Base-by-base conservation (phyloP, 30 jellyfish, hydroid and myxozoan species). In the Aurelia sp. region DNA sequence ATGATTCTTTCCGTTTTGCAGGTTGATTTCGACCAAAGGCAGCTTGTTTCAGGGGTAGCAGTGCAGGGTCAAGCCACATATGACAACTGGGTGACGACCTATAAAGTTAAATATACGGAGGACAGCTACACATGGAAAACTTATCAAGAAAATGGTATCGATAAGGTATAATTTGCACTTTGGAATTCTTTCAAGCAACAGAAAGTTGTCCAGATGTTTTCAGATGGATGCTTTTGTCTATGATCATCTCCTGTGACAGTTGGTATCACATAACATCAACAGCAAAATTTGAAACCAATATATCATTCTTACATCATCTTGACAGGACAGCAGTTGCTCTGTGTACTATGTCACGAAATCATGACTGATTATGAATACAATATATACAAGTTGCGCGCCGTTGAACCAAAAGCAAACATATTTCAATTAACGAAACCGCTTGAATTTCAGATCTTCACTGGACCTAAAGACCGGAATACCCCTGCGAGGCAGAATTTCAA, bases 51-150 rank as follows among this genome's bases (percentile, higher is more conserved):
- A 37, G 98, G 91, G 8, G 85, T 92, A 13, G 87, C 98, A 20
- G 69, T 96, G 8, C 98, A 92, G 64, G 98, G 98, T 27, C 87
- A 89, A 22, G 85, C 95, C 9, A 71, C 90, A 2, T 80, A 83
- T 18, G 88, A 66, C 62, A 76, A 87, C 75, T 92, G 96, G 96
- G 98, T 92, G 74, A 80, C 91, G 51, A 35, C 88, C 3, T 92
- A 69, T 71, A 33, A 62, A 35, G 59, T 92, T 2, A 66, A 61
- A 18, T 86, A 78, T 73, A 85, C 97, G 8, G 73, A 76, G 23
- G 96, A 93, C 60, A 94, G 96, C 4, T 60, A 84, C 41, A 74
- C 62, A 12, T 85, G 85, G 73, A 48, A 57, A 37, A 71, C 93
- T 40, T 71, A 12, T 19, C 63, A 35, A 40, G 81, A 73, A 66